Conservation (phyloP, 2,888 invertebrate species). For the Mimas tiliae region DNA sequence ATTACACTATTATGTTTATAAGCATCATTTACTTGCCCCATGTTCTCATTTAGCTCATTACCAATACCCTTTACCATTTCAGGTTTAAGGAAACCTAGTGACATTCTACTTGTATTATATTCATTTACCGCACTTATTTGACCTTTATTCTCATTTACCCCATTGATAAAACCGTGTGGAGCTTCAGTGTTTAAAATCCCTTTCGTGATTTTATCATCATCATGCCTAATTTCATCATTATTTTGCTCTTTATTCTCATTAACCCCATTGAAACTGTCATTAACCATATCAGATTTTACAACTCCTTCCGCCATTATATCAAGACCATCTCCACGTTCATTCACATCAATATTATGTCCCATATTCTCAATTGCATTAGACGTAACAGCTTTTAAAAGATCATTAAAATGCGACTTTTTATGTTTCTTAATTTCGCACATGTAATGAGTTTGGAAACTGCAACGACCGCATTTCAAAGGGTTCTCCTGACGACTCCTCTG, state of each 20-base stretch:
- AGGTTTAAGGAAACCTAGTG: no score
- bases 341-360: no score
- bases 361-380: neutral
- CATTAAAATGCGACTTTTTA: conserved; percentile 44
- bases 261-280: neutral
- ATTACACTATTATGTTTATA: neutral
- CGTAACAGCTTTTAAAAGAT: conserved; percentile 24
- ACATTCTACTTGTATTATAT: no score
- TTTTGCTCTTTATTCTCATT: neutral
- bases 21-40: neutral
- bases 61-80: neutral
- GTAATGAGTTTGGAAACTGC: conserved; percentile 58
- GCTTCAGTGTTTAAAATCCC: neutral
- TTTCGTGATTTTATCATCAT: neutral
- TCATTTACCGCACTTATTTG: neutral
- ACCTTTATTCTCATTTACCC: neutral
- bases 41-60: neutral
- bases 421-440: conserved; percentile 64
- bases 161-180: neutral
- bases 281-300: neutral
- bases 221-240: neutral
- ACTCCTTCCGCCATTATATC: neutral
- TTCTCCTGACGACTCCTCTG: conserved; percentile 53
- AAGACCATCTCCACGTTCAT: neutral
- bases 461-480: conserved; percentile 52